Conservation (phyloP, 2,888 invertebrate genomes). For the Athetis lepigone region DNA sequence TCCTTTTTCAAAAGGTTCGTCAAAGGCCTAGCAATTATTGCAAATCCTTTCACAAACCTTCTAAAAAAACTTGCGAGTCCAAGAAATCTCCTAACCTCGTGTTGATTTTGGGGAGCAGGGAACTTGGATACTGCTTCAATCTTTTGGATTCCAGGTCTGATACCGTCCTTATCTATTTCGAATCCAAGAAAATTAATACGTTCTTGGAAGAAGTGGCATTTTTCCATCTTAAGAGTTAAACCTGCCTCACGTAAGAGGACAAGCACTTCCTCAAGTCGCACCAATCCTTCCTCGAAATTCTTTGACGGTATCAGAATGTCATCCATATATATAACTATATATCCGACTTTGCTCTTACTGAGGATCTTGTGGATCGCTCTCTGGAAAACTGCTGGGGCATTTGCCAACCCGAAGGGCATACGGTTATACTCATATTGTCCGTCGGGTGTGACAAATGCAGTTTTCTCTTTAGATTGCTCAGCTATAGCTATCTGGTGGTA, state of each 20-base stretch:
- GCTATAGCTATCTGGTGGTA: too few relatives aligned
- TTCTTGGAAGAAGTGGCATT: neutral
- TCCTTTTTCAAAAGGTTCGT: neutral
- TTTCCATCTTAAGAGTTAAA: constrained; percentile 1
- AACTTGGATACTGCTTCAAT: neutral
- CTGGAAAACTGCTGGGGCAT: too few relatives aligned
- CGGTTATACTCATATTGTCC: too few relatives aligned
- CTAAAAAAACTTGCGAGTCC: constrained; percentile 2
- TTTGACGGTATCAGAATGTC: too few relatives aligned
- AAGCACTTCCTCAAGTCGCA: neutral
- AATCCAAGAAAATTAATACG: constrained; percentile 2
- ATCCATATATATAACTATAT: too few relatives aligned
- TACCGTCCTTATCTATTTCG: constrained; percentile 2
- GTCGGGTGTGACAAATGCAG: too few relatives aligned
- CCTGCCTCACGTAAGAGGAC: neutral
- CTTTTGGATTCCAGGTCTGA: constrained; percentile 1
- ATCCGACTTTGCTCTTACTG: too few relatives aligned
- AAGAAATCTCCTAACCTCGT: constrained; percentile 9
- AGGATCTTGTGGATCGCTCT: too few relatives aligned
- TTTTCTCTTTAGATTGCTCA: too few relatives aligned
- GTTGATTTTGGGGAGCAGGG: neutral
- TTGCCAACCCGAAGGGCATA: too few relatives aligned
- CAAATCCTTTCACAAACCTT: too few relatives aligned
- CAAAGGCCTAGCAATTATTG: too few relatives aligned
- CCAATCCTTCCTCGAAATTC: neutral